Conservation (phyloP, 1,140 invertebrate genomes). For the Adelges cooleyi region DNA sequence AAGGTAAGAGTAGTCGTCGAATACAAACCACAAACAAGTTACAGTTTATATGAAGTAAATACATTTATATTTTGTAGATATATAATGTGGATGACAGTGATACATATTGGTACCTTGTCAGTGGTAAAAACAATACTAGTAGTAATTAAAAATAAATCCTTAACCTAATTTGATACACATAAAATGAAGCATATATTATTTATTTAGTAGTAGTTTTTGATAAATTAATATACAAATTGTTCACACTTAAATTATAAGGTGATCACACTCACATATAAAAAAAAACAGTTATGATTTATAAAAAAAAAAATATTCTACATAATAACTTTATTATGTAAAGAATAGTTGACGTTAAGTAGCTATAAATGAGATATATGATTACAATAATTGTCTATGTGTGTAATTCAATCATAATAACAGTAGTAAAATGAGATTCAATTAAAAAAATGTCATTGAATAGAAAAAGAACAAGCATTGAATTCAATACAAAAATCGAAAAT, state of each 20-base stretch:
- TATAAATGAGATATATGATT: constrained; percentile 24
- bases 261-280: constrained; percentile 14
- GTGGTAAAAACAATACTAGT: too few relatives aligned
- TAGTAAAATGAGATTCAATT: constrained; percentile 23
- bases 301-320: constrained; percentile 21
- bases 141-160: too few relatives aligned
- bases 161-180: background rate
- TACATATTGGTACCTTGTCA: too few relatives aligned
- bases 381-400: constrained; percentile 15
- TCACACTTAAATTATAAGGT: constrained; percentile 13
- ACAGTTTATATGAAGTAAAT: too few relatives aligned
- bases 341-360: constrained; percentile 11
- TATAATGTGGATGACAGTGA: too few relatives aligned
- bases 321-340: constrained; percentile 24
- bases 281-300: constrained; percentile 21
- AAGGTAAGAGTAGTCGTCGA: too few relatives aligned
- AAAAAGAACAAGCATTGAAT: constrained; percentile 1
- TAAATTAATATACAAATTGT: constrained; percentile 25
- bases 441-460: background rate
- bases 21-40: too few relatives aligned
- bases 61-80: too few relatives aligned
- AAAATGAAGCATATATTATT: background rate
- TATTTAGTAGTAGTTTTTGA: background rate
- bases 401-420: constrained; percentile 13
- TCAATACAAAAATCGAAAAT: constrained; percentile 8